phyloP scores from a whole-genome alignment of 2,797 vertebrate species.

The Alfaro cultratus region DNA sequence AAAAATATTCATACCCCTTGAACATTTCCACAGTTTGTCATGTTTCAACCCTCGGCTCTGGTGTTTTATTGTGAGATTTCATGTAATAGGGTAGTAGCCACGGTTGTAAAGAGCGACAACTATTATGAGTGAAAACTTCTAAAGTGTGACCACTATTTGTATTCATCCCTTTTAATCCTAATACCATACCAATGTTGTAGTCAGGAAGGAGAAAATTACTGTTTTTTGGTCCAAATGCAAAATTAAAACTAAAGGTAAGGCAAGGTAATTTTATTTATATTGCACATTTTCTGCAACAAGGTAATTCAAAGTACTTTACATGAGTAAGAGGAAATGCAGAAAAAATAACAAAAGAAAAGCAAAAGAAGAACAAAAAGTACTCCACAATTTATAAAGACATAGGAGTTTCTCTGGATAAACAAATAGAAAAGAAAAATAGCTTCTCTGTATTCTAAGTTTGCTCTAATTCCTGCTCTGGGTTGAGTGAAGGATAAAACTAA shows the following conservation, averaged over 20 bases:
- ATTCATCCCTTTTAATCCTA: not conserved
- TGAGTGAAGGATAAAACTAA: too few species aligned
- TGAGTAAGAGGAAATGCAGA: too few species aligned
- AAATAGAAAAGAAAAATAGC: too few species aligned
- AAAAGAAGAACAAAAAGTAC: too few species aligned
- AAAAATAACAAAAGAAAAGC: too few species aligned
- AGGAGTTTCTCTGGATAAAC: too few species aligned
- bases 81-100: not conserved
- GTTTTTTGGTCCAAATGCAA: not conserved
- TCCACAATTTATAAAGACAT: too few species aligned
- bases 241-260: not conserved
- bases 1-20: not conserved
- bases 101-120: not conserved
- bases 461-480: too few species aligned
- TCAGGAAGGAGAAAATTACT: not conserved
- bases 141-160: not conserved
- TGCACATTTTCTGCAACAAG: too few species aligned
- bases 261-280: too few species aligned
- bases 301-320: too few species aligned
- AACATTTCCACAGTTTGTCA: not conserved
- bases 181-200: not conserved
- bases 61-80: not conserved
- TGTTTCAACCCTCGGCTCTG: not conserved
- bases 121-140: not conserved
- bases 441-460: too few species aligned